Percentiles rank a stretch among this genome's conserved stretches.
These are phyloP conservation scores for Pissodes strobi DNA, from an alignment of 1,140 invertebrate species.

Conservation along the genomic window DNA sequence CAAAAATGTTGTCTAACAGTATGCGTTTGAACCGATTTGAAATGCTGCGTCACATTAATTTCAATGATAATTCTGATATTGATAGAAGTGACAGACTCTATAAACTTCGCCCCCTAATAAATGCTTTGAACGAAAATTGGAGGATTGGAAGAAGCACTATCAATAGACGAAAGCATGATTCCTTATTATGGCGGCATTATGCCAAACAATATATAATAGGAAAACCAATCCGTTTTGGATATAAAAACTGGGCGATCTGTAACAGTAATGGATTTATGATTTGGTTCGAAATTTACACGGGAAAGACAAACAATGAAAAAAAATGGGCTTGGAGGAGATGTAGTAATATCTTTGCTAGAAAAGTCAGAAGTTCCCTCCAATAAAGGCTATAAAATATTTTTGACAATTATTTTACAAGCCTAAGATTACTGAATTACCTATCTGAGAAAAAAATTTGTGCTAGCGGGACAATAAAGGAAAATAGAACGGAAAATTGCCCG, in stretches of 20 bases:
- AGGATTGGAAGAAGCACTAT: constrained; percentile 38
- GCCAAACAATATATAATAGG: too few species aligned
- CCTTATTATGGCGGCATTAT: constrained; percentile 43
- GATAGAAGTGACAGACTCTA: constrained; percentile 34
- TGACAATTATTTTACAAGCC: constrained; percentile 36
- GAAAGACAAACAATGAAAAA: constrained; percentile 21
- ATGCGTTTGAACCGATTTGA: constrained; percentile 37
- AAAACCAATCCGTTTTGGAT: constrained; percentile 43
- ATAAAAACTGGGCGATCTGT: too few species aligned
- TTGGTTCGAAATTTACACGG: constrained; percentile 37
- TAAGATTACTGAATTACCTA: constrained; percentile 18
- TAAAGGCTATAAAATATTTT: constrained; percentile 36
- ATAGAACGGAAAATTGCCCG: constrained; percentile 24
- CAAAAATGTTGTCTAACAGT: constrained; percentile 35
- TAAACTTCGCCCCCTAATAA: constrained; percentile 34
- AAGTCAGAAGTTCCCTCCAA: constrained; percentile 30
- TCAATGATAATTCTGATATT: constrained; percentile 34
- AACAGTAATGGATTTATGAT: constrained; percentile 33
- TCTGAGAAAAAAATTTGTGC: constrained; percentile 24
- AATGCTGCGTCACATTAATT: too few species aligned
- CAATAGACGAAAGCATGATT: constrained; percentile 37
- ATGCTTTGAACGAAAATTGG: constrained; percentile 35
- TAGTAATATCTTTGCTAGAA: constrained; percentile 31
- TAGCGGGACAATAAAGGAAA: constrained; percentile 37
- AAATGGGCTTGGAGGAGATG: constrained; percentile 40